Percentiles rank a stretch among this genome's conserved stretches.
Conservation (phyloP, 1,140 invertebrate species). For the Vollenhovia emeryi region DNA sequence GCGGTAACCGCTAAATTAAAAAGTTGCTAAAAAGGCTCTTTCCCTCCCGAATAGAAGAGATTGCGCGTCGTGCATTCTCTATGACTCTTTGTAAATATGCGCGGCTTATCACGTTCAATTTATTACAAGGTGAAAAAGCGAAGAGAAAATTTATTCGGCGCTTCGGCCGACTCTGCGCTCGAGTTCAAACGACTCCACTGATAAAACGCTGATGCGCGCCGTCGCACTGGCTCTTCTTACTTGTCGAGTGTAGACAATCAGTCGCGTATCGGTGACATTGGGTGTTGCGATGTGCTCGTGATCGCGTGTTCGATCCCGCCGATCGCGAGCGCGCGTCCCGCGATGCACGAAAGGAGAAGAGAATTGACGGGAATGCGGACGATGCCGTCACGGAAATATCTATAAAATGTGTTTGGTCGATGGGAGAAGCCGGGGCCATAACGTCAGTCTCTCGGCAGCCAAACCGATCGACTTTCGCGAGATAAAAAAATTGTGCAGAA, state of each 20-base stretch:
- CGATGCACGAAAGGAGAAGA: neutral
- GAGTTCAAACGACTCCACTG: neutral
- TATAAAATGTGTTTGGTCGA: conserved; percentile 68
- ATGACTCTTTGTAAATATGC: neutral
- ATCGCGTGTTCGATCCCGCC: neutral
- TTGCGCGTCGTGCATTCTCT: neutral
- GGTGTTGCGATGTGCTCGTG: neutral
- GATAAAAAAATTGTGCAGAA: neutral
- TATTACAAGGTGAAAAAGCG: neutral
- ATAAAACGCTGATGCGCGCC: conserved; percentile 9
- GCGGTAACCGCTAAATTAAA: neutral
- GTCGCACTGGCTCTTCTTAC: neutral
- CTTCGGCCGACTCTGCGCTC: neutral
- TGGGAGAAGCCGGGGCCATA: conserved; percentile 19
- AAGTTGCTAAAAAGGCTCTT: neutral
- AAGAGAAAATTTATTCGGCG: conserved; percentile 7
- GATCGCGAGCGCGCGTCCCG: neutral
- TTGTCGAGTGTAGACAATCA: conserved; percentile 9
- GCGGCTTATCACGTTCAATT: no score
- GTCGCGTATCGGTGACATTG: neutral
- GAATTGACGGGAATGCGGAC: neutral
- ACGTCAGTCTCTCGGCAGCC: neutral
- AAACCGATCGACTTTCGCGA: neutral
- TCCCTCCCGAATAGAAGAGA: neutral
- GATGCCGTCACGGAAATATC: neutral